Evolutionary conservation across 2,888 invertebrate genomes (phyloP), one percentile per base, ranked within the genome.

Genomic region (Heliconius ismenius): DNA sequence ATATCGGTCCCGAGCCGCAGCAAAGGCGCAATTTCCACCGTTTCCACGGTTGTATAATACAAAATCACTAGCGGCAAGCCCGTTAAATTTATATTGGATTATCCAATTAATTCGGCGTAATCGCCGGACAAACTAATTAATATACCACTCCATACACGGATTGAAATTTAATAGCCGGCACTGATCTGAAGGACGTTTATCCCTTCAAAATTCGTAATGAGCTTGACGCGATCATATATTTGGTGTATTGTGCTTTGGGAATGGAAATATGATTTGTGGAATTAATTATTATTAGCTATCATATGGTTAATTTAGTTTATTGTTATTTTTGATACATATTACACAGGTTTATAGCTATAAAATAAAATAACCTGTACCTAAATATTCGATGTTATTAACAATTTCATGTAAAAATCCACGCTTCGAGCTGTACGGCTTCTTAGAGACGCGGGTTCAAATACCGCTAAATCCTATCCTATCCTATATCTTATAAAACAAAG

Each of bases 51-150:
- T 78, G 81, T 80, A 81, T 79, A 78, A 78, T 80, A 79, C 78
- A 79, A 79, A 83, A 82, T 80, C 81, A 81, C 70, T 79, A 74
- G 73, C 79, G 73, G 67, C 78, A 76, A 73, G 74, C 83, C 84
- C 86, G 86, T 89, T 89, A 86, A 90, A 90, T 89, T 88, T 88
- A 87, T 89, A 90, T 91, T 87, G 90, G 90, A 92, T 92, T 90
- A 92, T 86, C 86, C 89, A 88, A 92, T 92, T 91, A 92, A 92
- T 91, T 87, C 87, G 80, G 82, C 85, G 89, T 91, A 91, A 92
- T 92, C 89, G 87, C 83, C 84, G 83, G 83, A 81, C 85, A 81
- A 85, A 86, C 90, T 90, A 90, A 92, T 92, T 91, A 91, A 91
- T 91, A 88, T 83, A 84, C 85, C 85, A 85, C 86, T 88, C 84